phyloP scores from a whole-genome alignment of 2,113 vertebrate genomes.

The Cathartes aura region DNA sequence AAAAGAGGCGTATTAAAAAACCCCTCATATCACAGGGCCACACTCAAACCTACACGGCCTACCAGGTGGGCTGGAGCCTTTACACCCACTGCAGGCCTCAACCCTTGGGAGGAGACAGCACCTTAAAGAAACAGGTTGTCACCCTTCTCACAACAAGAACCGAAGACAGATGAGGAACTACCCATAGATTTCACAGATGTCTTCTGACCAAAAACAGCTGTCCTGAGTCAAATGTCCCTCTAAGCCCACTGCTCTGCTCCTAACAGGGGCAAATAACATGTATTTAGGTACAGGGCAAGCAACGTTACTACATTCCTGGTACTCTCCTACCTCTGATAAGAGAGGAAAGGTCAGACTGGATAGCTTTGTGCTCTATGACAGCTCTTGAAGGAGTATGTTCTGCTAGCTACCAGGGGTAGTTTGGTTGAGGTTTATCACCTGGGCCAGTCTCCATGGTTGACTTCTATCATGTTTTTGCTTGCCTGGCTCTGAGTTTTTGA shows the following conservation, averaged over 20 bases:
- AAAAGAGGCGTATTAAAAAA: not conserved
- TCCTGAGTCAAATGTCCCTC: not conserved
- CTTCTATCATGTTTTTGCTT: not conserved
- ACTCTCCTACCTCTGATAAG: not conserved
- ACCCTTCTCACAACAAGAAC: not conserved
- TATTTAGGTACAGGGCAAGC: not conserved
- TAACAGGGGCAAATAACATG: not conserved
- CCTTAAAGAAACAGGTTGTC: not conserved
- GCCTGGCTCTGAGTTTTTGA: not conserved
- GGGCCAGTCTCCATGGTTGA: not conserved
- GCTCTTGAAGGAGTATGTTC: not conserved
- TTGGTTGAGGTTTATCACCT: not conserved
- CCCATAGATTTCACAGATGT: not conserved
- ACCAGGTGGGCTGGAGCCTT: not conserved
- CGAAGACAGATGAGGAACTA: not conserved
- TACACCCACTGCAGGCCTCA: not conserved
- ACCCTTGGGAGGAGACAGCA: not conserved
- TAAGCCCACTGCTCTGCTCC: not conserved
- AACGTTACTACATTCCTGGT: accelerated
- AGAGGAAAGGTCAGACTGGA: not conserved
- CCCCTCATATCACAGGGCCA: not conserved
- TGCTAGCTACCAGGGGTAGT: not conserved
- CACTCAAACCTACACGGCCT: not conserved
- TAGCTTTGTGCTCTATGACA: not conserved
- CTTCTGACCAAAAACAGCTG: not conserved